Percentiles rank a stretch among this genome's conserved stretches.
Evolutionary conservation across 2,797 vertebrate genomes (phyloP).

Genomic region (Urophycis tenuis): DNA sequence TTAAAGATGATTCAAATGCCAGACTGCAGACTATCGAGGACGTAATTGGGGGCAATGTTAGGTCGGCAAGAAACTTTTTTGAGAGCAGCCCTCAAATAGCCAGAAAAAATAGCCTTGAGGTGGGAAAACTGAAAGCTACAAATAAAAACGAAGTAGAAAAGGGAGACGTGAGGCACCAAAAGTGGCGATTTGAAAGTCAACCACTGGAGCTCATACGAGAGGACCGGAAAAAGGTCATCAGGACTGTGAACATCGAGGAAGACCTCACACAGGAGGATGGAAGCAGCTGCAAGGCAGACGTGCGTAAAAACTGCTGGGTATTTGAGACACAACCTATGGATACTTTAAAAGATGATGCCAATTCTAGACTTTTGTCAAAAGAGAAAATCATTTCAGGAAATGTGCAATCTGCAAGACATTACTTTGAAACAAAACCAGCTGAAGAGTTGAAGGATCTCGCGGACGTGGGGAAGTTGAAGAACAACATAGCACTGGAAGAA

Average conservation of each 20-base stretch:
- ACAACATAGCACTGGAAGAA: conserved; percentile 69
- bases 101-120: conserved; percentile 71
- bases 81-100: conserved; percentile 77
- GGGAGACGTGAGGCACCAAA: conserved; percentile 85
- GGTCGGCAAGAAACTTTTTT: conserved; percentile 81
- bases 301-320: conserved; percentile 79
- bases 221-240: conserved; percentile 73
- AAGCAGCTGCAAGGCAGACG: conserved; percentile 70
- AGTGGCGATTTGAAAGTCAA: conserved; percentile 85
- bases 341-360: conserved; percentile 76
- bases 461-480: conserved; percentile 81
- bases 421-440: conserved; percentile 82
- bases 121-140: conserved; percentile 79
- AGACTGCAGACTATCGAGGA: conserved; percentile 67
- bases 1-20: conserved; percentile 75
- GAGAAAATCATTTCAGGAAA: conserved; percentile 81
- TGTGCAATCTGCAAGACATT: conserved; percentile 78
- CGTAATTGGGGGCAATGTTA: conserved; percentile 84
- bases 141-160: conserved; percentile 72
- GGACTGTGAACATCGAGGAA: conserved; percentile 77
- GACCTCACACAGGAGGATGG: conserved; percentile 76
- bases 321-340: conserved; percentile 90
- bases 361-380: conserved; percentile 52
- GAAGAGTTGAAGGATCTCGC: conserved; percentile 78
- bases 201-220: conserved; percentile 83